Evolutionary conservation across 2,888 invertebrate species (phyloP), one percentile per base, ranked within the genome.

Genomic region (Ormia ochracea): DNA sequence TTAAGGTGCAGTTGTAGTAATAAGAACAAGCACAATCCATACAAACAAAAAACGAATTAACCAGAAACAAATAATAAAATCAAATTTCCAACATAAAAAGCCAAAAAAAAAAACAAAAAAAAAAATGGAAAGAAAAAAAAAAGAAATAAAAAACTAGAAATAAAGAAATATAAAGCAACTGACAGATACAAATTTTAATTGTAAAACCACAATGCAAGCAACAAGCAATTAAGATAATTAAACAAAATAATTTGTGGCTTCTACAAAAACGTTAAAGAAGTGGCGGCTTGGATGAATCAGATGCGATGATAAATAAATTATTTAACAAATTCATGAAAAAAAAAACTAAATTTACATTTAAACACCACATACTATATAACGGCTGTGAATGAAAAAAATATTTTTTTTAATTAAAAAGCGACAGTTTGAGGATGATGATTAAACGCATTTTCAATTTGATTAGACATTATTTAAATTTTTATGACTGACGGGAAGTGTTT

Each of bases 181-280:
- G 76, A 76, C 80, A 76, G 61, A 61, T 63, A 80, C 80, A 80
- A 80, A 80, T 80, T 80, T 72, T 76, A 76, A 80, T 76, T 80
- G 80, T 80, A 80, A 80, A 76, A 72, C 80, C 80, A 66, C 75
- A 63, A 73, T 52, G 36, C 65, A 66, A 65, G 66, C 63, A 66
- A 72, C 61, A 66, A 72, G 59, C 56, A 76, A 66, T 76, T 72
- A 72, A 72, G 80, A 68, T 80, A 80, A 80, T 80, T 80, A 76
- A 80, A 80, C 66, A 76, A 72, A 76, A 80, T 72, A 76, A 80
- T 76, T 80, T 76, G 80, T 68, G 72, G 68, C 54, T 76, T 76
- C 72, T 19, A 58, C 10, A 31, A 26, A 48, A 38, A 23, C 19
- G 23, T 4, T 21, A 5, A 41, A 14, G 41, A 26, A 43, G 31